Percentiles rank a stretch among this genome's conserved stretches.
These are phyloP conservation scores for Conops quadrifasciatus DNA, from an alignment of 2,888 invertebrate species.

Conservation along the genomic window DNA sequence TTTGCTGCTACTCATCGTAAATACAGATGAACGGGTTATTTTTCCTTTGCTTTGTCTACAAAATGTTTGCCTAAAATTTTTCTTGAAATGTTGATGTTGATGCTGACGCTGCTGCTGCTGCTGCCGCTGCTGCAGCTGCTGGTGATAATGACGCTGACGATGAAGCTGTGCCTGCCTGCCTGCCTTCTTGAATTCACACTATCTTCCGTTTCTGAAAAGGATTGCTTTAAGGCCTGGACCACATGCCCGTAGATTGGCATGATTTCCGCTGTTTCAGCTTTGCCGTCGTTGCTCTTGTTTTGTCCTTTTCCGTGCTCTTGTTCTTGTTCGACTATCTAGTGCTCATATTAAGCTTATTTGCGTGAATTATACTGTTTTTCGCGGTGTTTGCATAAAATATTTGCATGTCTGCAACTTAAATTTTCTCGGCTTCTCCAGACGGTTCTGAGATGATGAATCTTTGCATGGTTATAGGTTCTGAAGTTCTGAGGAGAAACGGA, in stretches of 20 bases:
- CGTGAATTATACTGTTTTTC: constrained; percentile 37
- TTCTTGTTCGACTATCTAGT: constrained; percentile 21
- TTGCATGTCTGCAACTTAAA: constrained; percentile 36
- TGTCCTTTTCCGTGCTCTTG: neutral
- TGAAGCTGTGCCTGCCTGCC: no score
- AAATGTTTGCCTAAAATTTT: constrained; percentile 28
- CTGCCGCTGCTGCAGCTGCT: no score
- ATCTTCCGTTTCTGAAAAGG: neutral
- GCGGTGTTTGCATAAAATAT: constrained; percentile 39
- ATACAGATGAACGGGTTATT: constrained; percentile 6
- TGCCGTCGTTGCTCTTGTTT: neutral
- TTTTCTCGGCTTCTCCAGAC: constrained; percentile 9
- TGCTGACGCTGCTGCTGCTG: neutral
- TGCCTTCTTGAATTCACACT: neutral
- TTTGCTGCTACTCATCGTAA: neutral
- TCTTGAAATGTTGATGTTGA: constrained; percentile 22
- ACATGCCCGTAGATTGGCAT: neutral
- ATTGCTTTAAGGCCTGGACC: neutral
- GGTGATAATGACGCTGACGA: neutral
- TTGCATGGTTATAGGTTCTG: neutral
- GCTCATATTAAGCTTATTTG: constrained; percentile 36
- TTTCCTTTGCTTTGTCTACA: neutral
- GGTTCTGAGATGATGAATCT: neutral
- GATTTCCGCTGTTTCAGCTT: neutral
- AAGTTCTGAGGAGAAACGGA: neutral